Base-by-base conservation (phyloP, 2,888 invertebrate species). In the Mythimna lalbum region DNA sequence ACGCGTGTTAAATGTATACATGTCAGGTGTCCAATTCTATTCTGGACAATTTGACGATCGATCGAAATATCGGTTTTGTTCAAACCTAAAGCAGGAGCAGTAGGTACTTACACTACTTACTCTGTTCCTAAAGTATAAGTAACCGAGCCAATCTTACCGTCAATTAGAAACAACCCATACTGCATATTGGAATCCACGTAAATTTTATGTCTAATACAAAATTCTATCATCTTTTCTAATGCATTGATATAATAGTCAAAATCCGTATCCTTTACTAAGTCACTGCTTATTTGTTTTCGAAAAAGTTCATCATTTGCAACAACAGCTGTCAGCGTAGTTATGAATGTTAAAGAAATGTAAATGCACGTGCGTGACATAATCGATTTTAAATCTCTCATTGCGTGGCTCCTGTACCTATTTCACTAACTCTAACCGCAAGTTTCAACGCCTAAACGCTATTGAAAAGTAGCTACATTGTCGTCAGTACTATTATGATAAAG, bases 111-210 rank as follows among this genome's bases (percentile, higher is more conserved):
- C n/a, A n/a, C n/a, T n/a, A n/a, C n/a, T n/a, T 39, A 39, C 39
- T 39, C 39, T 39, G 39, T 39, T 0, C 4, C 5, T 43, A 17
- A 43, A 17, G 17, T 43, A 0, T 43, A 43, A 43, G 43, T 43
- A 43, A 43, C 19, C 19, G 10, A 53, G 31, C 2, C 31, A 31
- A 19, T 53, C 88, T 90, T 88, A 94, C 94, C 93, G 27, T 89
- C 89, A 1, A 86, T 73, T 47, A 94, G 71, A 84, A 93, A 92
- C 67, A 94, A 74, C 50, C 93, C 94, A 57, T 92, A 92, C 17
- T 77, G 85, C 39, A 90, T 84, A 80, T 90, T 89, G 17, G 90
- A 61, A 83, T 94, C 91, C 52, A 92, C 72, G 43, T 88, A 82
- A 59, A 85, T 33, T 76, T 83, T 86, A 75, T 90, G 76, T 21